These are phyloP conservation scores for Caenorhabditis sinica DNA, from an alignment of 2,888 invertebrate species.

Conservation along the genomic window DNA sequence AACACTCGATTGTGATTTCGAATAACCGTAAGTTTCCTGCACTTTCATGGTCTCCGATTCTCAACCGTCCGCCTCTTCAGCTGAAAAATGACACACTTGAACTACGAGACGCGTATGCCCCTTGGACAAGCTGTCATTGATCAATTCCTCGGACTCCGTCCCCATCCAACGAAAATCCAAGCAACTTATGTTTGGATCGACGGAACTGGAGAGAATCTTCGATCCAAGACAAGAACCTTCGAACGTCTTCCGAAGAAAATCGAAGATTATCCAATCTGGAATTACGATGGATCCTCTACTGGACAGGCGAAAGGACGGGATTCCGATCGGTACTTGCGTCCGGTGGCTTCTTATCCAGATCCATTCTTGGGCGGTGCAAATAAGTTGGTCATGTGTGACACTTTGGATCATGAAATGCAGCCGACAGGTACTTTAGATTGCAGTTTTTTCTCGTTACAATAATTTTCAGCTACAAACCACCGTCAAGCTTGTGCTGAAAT, in stretches of 20 bases:
- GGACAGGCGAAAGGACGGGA: slow-evolving; percentile 87
- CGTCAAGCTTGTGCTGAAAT: slow-evolving; percentile 84
- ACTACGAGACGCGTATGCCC: slow-evolving; percentile 71
- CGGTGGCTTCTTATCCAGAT: slow-evolving; percentile 78
- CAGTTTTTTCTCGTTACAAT: background rate
- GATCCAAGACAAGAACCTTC: slow-evolving; percentile 92
- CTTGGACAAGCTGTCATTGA: slow-evolving; percentile 72
- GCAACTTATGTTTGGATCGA: slow-evolving; percentile 96
- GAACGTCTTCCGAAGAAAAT: slow-evolving; percentile 89
- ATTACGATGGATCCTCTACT: slow-evolving; percentile 95
- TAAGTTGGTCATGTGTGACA: slow-evolving; percentile 84
- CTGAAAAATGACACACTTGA: slow-evolving; percentile 67
- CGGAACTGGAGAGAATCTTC: slow-evolving; percentile 92
- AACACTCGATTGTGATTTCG: background rate
- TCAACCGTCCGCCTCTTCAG: slow-evolving; percentile 6
- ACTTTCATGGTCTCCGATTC: background rate
- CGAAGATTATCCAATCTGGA: slow-evolving; percentile 90
- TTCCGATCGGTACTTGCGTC: slow-evolving; percentile 84
- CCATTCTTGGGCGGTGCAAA: slow-evolving; percentile 80
- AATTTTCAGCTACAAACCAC: slow-evolving; percentile 84
- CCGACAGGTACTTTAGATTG: slow-evolving; percentile 87
- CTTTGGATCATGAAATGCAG: slow-evolving; percentile 91
- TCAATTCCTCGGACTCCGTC: slow-evolving; percentile 73
- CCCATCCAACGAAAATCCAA: slow-evolving; percentile 77
- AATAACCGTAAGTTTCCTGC: background rate